Evolutionary conservation across 2,797 vertebrate species (phyloP).

Genomic region (Liparis tanakae): DNA sequence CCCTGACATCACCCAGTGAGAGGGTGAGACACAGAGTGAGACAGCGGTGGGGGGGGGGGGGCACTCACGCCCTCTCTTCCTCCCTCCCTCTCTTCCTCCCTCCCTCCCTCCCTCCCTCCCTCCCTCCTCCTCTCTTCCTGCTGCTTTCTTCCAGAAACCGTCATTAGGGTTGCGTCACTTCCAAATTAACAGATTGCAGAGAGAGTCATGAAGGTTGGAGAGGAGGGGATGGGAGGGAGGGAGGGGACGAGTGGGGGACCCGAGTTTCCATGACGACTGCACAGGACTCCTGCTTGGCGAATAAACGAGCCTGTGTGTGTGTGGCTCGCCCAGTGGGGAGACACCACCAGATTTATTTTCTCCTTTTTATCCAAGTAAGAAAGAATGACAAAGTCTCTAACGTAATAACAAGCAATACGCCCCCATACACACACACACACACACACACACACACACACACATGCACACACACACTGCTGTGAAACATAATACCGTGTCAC

Average conservation of each 20-base stretch:
- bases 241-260: slow-evolving; percentile 13
- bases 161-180: slow-evolving; percentile 54
- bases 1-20: slow-evolving; percentile 24
- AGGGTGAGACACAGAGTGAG: background rate
- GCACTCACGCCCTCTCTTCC: background rate
- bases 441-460: slow-evolving; percentile 6
- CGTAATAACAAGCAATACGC: slow-evolving; percentile 13
- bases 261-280: slow-evolving; percentile 80
- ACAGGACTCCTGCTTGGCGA: slow-evolving; percentile 72
- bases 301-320: slow-evolving; percentile 18
- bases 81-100: background rate
- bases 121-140: slow-evolving; percentile 3
- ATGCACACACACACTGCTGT: slow-evolving; percentile 30
- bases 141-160: slow-evolving; percentile 35
- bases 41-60: background rate
- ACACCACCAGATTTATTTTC: slow-evolving; percentile 39
- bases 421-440: slow-evolving; percentile 12
- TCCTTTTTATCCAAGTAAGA: slow-evolving; percentile 32
- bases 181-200: slow-evolving; percentile 79
- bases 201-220: slow-evolving; percentile 69
- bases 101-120: background rate
- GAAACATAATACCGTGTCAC: slow-evolving; percentile 55
- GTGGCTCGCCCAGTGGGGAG: slow-evolving; percentile 53
- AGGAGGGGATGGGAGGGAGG: slow-evolving; percentile 45
- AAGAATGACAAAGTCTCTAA: slow-evolving; percentile 13